A percentile compares a stretch with the other conserved stretches of the same genome.
Conservation (phyloP, 2,797 vertebrate species). For the Chelon auratus region DNA sequence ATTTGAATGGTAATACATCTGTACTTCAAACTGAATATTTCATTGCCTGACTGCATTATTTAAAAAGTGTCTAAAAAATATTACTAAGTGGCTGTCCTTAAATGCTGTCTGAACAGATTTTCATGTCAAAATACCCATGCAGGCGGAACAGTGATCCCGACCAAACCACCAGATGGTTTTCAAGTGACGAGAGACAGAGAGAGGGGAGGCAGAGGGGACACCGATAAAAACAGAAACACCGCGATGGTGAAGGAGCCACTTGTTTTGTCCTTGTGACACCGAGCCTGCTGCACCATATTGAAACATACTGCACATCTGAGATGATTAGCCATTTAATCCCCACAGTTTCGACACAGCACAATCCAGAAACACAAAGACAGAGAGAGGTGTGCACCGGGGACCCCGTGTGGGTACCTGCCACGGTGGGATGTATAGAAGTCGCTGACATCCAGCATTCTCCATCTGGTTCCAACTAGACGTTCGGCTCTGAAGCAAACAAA, state of each 20-base stretch:
- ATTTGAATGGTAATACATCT: background rate
- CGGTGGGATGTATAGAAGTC: slow-evolving; percentile 45
- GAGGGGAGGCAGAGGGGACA: background rate
- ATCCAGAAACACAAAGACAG: slow-evolving; percentile 32
- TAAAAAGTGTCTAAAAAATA: background rate
- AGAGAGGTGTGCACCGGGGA: slow-evolving; percentile 12
- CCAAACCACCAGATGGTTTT: slow-evolving; percentile 54
- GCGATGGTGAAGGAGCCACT: slow-evolving; percentile 9
- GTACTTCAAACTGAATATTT: background rate
- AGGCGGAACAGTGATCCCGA: slow-evolving; percentile 26
- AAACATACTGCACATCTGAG: slow-evolving; percentile 19
- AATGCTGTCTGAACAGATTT: slow-evolving; percentile 15
- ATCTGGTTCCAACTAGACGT: slow-evolving; percentile 48
- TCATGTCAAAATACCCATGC: slow-evolving; percentile 20
- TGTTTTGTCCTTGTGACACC: slow-evolving; percentile 10
- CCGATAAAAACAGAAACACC: slow-evolving; percentile 17
- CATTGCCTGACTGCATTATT: background rate
- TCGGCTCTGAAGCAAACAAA: slow-evolving; percentile 53
- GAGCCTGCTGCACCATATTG: slow-evolving; percentile 4
- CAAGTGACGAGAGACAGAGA: slow-evolving; percentile 1
- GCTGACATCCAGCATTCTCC: slow-evolving; percentile 66
- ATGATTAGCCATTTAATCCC: slow-evolving; percentile 32
- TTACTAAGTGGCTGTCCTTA: background rate
- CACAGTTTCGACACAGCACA: slow-evolving; percentile 25
- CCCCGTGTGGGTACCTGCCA: slow-evolving; percentile 30